Evolutionary conservation across 2,888 invertebrate genomes (phyloP).

Genomic region (Sphecodes monilicornis): DNA sequence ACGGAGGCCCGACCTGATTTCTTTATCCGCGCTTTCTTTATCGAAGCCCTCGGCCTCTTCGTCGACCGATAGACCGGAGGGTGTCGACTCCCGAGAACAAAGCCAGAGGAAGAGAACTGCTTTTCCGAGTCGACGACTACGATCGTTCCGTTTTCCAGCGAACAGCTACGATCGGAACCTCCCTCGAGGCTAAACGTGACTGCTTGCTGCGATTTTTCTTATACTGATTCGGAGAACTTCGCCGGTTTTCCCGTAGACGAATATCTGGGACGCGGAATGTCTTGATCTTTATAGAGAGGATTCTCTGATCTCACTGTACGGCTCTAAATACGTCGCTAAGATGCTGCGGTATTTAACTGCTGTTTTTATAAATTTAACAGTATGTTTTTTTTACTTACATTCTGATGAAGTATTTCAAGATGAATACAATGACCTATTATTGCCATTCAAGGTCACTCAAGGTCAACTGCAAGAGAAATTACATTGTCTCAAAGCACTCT

Average conservation of each 20-base stretch:
- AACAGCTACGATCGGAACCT: not conserved
- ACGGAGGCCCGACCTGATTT: constrained; percentile 53
- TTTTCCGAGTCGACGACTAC: constrained; percentile 12
- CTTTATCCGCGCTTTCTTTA: constrained; percentile 37
- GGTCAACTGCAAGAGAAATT: too few relatives aligned
- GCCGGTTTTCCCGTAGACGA: not conserved
- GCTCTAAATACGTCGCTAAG: too few relatives aligned
- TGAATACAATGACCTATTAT: too few relatives aligned
- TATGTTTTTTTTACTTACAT: too few relatives aligned
- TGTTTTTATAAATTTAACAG: too few relatives aligned
- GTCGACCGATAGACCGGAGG: not conserved
- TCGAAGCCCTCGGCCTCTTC: constrained; percentile 12
- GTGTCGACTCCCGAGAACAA: not conserved
- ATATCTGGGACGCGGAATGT: not conserved
- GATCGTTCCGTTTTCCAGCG: not conserved
- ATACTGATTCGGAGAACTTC: not conserved
- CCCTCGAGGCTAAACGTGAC: not conserved
- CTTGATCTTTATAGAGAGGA: not conserved
- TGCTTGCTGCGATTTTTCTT: not conserved
- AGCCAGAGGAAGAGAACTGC: not conserved
- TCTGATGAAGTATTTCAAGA: too few relatives aligned
- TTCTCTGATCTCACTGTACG: not conserved
- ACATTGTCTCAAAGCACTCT: too few relatives aligned
- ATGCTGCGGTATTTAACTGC: too few relatives aligned
- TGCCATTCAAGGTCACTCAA: too few relatives aligned